Percentiles rank a stretch among this genome's conserved stretches.
Evolutionary conservation across 1,140 invertebrate species (phyloP).

Genomic region (Onthophagus taurus): DNA sequence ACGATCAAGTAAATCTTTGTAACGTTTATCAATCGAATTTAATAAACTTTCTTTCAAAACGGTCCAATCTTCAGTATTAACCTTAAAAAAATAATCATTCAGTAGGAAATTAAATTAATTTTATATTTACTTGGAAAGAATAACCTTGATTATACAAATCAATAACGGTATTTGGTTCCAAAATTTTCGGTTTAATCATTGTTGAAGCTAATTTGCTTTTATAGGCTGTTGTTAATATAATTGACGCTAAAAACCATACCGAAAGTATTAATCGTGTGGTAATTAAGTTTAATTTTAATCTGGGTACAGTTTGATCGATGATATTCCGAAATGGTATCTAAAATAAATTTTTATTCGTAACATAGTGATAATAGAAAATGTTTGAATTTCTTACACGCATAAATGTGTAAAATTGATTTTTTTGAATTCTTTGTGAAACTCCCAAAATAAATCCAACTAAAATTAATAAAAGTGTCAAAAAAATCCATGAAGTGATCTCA

Average conservation of each 20-base stretch:
- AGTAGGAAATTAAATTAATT: neutral
- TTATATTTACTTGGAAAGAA: slow-evolving; percentile 3
- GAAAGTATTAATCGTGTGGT: slow-evolving; percentile 1
- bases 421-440: neutral
- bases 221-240: slow-evolving; percentile 14
- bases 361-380: neutral
- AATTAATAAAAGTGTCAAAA: too few relatives aligned
- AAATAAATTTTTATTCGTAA: neutral
- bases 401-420: neutral
- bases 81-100: slow-evolving; percentile 12
- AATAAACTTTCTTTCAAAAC: slow-evolving; percentile 13
- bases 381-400: neutral
- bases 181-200: slow-evolving; percentile 11
- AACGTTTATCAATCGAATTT: slow-evolving; percentile 7
- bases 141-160: slow-evolving; percentile 11
- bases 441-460: too few relatives aligned
- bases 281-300: neutral
- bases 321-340: neutral
- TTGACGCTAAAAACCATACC: slow-evolving; percentile 13
- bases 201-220: slow-evolving; percentile 15
- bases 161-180: slow-evolving; percentile 8
- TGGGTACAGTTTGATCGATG: neutral
- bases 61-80: slow-evolving; percentile 13
- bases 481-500: slow-evolving; percentile 3
- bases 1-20: slow-evolving; percentile 7